A percentile compares a stretch with the other conserved stretches of the same genome.
These are phyloP conservation scores for Sinohyriopsis cumingii DNA, from an alignment of 2,888 invertebrate genomes.

Conservation along the genomic window DNA sequence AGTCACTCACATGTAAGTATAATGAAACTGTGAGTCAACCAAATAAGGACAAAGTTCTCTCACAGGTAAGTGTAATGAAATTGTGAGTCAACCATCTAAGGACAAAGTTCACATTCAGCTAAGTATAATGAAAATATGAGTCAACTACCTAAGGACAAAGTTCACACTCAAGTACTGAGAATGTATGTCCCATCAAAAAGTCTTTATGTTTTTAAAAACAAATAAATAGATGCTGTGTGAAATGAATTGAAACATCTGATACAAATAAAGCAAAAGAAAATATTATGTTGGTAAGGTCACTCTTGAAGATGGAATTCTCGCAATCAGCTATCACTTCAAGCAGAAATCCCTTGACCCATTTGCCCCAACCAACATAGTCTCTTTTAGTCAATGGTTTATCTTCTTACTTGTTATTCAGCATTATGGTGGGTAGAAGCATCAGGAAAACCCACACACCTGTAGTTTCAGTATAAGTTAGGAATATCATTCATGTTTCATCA, in stretches of 20 bases:
- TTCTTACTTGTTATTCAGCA: conserved; percentile 62
- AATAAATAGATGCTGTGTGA: background rate
- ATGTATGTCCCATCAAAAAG: too few species aligned
- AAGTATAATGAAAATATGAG: too few species aligned
- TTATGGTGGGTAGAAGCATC: conserved; percentile 69
- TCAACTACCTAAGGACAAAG: too few species aligned
- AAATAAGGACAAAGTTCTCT: too few species aligned
- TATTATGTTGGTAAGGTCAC: conserved; percentile 64
- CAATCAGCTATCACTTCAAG: conserved; percentile 65
- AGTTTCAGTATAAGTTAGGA: conserved; percentile 1
- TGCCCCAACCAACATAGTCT: conserved; percentile 70
- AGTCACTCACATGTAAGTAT: too few species aligned
- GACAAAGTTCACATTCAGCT: too few species aligned
- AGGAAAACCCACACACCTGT: conserved; percentile 71
- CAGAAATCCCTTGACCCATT: conserved; percentile 68
- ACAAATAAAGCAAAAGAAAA: conserved; percentile 13
- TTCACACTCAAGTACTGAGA: too few species aligned
- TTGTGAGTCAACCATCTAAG: too few species aligned
- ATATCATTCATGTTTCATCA: too few species aligned
- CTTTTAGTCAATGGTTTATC: conserved; percentile 58
- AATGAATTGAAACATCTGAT: too few species aligned
- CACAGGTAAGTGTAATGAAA: too few species aligned
- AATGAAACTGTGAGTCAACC: too few species aligned
- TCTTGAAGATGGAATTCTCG: conserved; percentile 65
- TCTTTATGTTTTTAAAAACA: background rate